Conservation (phyloP, 2,113 vertebrate species). For the Pygoscelis adeliae region DNA sequence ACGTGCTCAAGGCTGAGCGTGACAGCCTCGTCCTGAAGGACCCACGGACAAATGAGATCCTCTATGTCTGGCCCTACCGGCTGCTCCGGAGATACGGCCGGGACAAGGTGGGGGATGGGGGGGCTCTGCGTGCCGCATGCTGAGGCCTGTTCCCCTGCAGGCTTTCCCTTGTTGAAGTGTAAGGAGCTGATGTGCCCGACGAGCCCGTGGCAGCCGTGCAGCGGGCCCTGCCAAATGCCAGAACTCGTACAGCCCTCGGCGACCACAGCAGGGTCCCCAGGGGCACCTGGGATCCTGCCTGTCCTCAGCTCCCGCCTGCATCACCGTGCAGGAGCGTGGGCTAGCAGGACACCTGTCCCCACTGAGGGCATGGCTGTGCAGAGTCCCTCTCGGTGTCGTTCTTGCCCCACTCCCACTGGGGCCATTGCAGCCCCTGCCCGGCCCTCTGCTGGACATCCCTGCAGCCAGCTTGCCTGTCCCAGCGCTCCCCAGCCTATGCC, state of each 20-base stretch:
- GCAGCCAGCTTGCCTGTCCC: neutral
- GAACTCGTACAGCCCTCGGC: neutral
- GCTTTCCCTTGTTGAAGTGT: neutral
- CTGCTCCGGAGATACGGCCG: constrained; percentile 93
- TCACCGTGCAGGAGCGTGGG: accelerated
- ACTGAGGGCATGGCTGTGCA: neutral
- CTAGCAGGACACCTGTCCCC: accelerated
- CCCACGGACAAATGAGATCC: constrained; percentile 73
- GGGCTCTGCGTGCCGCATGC: accelerated
- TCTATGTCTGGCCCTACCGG: constrained; percentile 92
- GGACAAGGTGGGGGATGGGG: constrained; percentile 81
- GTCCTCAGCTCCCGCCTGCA: neutral
- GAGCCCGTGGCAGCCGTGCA: neutral
- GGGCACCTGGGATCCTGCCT: neutral
- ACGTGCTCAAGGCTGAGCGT: constrained; percentile 84
- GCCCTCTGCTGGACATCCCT: neutral
- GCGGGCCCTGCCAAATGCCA: neutral
- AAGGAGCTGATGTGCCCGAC: neutral
- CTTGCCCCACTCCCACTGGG: neutral
- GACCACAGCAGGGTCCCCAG: neutral
- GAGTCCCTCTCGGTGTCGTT: neutral
- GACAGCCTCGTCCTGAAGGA: constrained; percentile 86
- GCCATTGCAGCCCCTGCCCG: accelerated
- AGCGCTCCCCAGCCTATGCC: accelerated
- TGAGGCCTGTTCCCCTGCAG: accelerated